Evolutionary conservation across 2,797 vertebrate species (phyloP).

Genomic region (Caiman crocodilus): DNA sequence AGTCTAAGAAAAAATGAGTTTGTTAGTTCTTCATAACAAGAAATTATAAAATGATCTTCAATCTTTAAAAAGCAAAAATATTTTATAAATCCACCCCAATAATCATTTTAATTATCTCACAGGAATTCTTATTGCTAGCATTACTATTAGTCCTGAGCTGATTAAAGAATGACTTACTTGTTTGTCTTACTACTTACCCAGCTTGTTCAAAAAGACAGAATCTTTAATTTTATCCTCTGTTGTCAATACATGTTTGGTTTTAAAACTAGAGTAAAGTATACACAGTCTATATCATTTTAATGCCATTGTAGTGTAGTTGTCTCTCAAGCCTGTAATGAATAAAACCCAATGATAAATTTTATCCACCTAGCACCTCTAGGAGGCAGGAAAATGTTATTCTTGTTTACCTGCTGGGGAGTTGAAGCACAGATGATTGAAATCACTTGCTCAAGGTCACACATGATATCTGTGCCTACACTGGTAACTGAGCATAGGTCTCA

Average conservation of each 20-base stretch:
- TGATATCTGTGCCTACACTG: too few relatives aligned
- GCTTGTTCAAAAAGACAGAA: neutral
- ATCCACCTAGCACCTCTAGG: neutral
- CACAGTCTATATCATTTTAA: neutral
- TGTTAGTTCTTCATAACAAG: neutral
- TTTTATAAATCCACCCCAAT: neutral
- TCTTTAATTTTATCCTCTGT: neutral
- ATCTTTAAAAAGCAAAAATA: neutral
- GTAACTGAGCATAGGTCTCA: too few relatives aligned
- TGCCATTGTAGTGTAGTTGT: neutral
- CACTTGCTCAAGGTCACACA: too few relatives aligned
- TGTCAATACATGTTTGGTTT: neutral
- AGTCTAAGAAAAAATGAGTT: neutral
- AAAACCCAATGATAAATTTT: neutral
- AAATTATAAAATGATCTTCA: neutral
- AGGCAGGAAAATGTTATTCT: neutral
- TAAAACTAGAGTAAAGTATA: neutral
- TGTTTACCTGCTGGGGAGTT: neutral
- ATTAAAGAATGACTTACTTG: neutral
- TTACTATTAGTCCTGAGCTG: neutral
- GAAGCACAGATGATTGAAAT: neutral
- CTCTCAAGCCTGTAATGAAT: neutral
- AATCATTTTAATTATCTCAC: neutral
- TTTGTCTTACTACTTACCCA: neutral
- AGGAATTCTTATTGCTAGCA: neutral